Conservation (phyloP, 2,888 invertebrate genomes). For the Criorhina ranunculi region DNA sequence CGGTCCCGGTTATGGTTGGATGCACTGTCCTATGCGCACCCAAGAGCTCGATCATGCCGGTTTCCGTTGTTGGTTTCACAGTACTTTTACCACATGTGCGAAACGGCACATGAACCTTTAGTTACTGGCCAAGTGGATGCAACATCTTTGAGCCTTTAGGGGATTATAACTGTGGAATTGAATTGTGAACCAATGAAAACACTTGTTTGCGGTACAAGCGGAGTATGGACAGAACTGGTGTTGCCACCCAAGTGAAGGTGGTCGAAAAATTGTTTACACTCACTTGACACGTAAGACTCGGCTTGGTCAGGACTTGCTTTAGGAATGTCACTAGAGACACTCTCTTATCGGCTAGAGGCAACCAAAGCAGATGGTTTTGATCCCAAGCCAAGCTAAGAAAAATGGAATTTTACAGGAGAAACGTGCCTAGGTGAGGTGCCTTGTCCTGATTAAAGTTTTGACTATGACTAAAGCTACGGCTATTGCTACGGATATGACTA, state of each 20-base stretch:
- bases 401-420: too few species aligned
- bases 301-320: too few species aligned
- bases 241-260: conserved; percentile 43
- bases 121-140: conserved; percentile 8
- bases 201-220: conserved; percentile 41
- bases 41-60: conserved; percentile 50
- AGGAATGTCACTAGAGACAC: too few species aligned
- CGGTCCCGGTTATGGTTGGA: conserved; percentile 18
- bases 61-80: conserved; percentile 28
- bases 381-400: too few species aligned
- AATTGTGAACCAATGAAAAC: conserved; percentile 57
- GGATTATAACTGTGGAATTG: conserved; percentile 56
- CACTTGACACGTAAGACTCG: conserved; percentile 12
- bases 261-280: conserved; percentile 20
- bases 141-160: conserved; percentile 32
- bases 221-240: conserved; percentile 16
- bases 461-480: too few species aligned
- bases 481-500: too few species aligned
- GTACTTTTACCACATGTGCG: conserved; percentile 31
- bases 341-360: too few species aligned
- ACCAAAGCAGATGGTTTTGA: too few species aligned
- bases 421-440: too few species aligned
- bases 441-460: too few species aligned
- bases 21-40: conserved; percentile 27
- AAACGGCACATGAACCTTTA: conserved; percentile 19